phyloP scores from a whole-genome alignment of 2,797 vertebrate species.

The Ctenosaura bakeri region DNA sequence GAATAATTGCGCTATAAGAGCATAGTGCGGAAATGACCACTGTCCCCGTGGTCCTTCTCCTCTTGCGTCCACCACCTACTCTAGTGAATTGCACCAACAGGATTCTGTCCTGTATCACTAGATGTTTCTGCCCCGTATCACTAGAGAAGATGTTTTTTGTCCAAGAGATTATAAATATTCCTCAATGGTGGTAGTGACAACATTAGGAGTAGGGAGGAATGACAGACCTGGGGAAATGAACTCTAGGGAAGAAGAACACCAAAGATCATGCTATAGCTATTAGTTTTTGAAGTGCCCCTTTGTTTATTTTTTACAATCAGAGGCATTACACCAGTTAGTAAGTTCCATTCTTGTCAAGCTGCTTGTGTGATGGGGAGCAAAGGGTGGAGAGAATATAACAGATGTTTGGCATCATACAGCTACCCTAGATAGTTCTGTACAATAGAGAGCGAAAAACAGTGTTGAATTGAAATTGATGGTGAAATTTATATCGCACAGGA shows the following conservation, averaged over 20 bases:
- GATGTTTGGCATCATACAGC: not conserved
- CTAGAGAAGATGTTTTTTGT: not conserved
- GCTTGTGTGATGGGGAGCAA: not conserved
- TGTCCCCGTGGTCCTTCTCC: too few relatives aligned
- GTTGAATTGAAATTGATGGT: not conserved
- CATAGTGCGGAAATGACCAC: too few relatives aligned
- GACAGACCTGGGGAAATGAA: not conserved
- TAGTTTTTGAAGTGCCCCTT: not conserved
- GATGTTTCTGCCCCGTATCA: not conserved
- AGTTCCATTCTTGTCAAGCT: not conserved
- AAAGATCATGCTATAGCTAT: not conserved
- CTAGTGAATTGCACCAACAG: too few relatives aligned
- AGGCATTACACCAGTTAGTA: not conserved
- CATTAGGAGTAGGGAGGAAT: too few relatives aligned
- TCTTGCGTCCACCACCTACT: too few relatives aligned
- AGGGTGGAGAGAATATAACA: not conserved
- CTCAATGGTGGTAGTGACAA: not conserved
- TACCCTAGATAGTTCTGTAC: not conserved
- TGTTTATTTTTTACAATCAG: not conserved
- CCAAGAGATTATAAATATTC: not conserved
- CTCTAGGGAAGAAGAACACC: not conserved
- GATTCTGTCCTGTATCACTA: too few relatives aligned
- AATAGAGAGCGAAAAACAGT: not conserved
- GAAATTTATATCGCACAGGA: conserved; percentile 9
- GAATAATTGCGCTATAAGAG: too few relatives aligned